phyloP scores from a whole-genome alignment of 2,113 vertebrate species.

The Micromys minutus region DNA sequence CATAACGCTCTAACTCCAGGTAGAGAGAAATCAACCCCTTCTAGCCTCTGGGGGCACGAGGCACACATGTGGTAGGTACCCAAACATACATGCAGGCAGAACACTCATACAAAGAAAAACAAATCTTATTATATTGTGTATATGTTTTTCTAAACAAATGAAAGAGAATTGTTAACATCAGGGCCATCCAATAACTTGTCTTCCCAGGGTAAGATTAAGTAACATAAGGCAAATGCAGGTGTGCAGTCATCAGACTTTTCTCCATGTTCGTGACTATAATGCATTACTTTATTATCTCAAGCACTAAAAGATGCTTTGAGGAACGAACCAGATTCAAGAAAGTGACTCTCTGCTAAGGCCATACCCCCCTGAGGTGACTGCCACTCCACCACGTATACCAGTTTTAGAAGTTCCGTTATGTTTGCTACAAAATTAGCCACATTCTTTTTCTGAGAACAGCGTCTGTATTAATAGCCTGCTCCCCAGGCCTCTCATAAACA shows the following conservation, averaged over 20 bases:
- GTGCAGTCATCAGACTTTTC: background rate
- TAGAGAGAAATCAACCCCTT: background rate
- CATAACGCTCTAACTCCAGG: background rate
- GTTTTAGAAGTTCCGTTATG: slow-evolving; percentile 37
- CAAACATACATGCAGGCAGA: background rate
- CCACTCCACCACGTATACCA: background rate
- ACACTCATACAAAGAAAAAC: background rate
- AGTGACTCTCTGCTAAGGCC: background rate
- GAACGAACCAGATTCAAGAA: background rate
- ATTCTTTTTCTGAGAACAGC: slow-evolving; percentile 38
- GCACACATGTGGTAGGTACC: background rate
- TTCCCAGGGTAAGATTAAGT: background rate
- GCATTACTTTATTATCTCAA: slow-evolving; percentile 6
- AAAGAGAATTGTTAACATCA: slow-evolving; percentile 32
- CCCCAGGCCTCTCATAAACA: slow-evolving; percentile 45
- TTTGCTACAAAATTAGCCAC: slow-evolving; percentile 49
- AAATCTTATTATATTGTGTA: background rate
- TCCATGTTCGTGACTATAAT: background rate
- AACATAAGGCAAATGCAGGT: too few species aligned
- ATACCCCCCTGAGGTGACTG: background rate
- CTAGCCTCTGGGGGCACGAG: background rate
- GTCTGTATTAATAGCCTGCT: slow-evolving; percentile 42
- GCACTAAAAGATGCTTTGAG: background rate
- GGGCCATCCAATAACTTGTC: background rate
- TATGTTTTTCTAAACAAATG: background rate